Evolutionary conservation across 2,797 vertebrate species (phyloP).

Genomic region (Masticophis lateralis): DNA sequence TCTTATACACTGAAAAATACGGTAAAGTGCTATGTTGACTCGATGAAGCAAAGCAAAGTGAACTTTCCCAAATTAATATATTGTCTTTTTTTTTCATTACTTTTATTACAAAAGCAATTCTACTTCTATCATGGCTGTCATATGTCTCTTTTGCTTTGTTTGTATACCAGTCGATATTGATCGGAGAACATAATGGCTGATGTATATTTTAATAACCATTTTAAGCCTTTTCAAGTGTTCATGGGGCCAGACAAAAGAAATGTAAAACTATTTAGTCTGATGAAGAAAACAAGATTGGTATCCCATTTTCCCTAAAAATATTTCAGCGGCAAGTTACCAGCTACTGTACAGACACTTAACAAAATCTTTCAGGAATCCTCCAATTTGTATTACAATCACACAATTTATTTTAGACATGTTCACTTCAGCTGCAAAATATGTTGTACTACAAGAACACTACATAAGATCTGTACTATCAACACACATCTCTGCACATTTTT

Average conservation of each 20-base stretch:
- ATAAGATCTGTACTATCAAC: constrained; percentile 8
- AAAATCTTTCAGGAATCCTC: background rate
- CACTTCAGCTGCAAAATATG: background rate
- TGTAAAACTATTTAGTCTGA: background rate
- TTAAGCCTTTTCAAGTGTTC: background rate
- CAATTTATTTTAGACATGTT: background rate
- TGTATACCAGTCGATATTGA: background rate
- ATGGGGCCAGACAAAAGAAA: background rate
- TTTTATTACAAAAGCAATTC: background rate
- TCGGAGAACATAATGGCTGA: background rate
- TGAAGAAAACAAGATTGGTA: background rate
- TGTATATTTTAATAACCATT: background rate
- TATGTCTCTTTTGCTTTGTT: background rate
- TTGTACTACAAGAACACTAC: background rate
- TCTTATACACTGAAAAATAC: too few relatives aligned
- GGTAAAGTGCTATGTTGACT: background rate
- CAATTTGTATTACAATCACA: background rate
- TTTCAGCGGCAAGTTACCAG: background rate
- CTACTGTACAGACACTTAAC: background rate
- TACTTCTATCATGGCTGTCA: background rate
- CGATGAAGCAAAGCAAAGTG: background rate
- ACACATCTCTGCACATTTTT: constrained; percentile 27
- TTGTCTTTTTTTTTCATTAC: background rate
- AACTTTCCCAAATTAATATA: background rate
- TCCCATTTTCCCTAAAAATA: background rate